A percentile compares a stretch with the other conserved stretches of the same genome.
These are phyloP conservation scores for Scopus umbretta DNA, from an alignment of 2,113 vertebrate genomes.

Conservation along the genomic window DNA sequence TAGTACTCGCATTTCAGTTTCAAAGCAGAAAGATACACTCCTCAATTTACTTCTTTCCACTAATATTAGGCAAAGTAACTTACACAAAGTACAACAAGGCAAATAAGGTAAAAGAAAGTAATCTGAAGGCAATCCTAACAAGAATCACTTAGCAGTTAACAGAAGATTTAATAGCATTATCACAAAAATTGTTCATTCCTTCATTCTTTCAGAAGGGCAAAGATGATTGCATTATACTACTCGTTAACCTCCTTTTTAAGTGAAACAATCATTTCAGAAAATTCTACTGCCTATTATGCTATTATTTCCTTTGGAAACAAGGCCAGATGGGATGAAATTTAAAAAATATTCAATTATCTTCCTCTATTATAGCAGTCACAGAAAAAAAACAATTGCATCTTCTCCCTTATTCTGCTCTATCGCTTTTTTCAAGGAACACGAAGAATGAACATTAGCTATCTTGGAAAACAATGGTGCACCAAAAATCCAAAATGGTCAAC, in stretches of 20 bases:
- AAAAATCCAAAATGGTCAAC: background rate
- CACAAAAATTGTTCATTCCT: background rate
- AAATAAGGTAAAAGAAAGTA: background rate
- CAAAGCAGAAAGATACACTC: background rate
- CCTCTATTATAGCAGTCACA: background rate
- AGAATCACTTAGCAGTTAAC: background rate
- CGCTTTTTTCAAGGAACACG: background rate
- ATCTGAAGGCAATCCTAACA: background rate
- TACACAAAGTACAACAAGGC: background rate
- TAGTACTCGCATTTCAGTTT: background rate
- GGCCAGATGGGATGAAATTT: background rate
- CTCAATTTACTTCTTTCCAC: background rate
- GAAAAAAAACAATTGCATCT: background rate
- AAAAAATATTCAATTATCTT: background rate
- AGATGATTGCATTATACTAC: background rate
- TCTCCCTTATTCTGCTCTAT: background rate
- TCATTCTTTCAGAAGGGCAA: background rate
- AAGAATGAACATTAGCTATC: background rate
- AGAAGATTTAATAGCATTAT: background rate
- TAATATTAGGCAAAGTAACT: background rate
- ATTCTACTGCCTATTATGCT: background rate
- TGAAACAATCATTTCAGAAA: background rate
- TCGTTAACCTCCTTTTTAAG: background rate
- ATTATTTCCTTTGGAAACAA: background rate
- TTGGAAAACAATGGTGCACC: fast-evolving